A percentile compares a stretch with the other conserved stretches of the same genome.
Evolutionary conservation across 1,140 invertebrate genomes (phyloP).

Genomic region (Euura saliciscinereae): DNA sequence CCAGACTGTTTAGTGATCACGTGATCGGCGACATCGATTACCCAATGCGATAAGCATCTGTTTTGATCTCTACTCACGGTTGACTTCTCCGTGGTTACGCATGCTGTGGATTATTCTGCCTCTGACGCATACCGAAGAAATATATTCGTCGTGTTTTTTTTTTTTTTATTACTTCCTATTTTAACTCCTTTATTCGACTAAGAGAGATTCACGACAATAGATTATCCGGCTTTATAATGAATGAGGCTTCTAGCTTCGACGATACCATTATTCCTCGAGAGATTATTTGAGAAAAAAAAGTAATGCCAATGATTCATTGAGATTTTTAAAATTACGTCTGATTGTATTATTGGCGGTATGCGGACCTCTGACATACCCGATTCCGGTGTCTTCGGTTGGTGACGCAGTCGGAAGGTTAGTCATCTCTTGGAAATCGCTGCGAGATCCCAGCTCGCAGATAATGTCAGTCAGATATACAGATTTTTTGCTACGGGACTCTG

Average conservation of each 20-base stretch:
- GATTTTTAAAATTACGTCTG: neutral
- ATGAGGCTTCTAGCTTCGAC: no score
- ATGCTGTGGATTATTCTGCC: neutral
- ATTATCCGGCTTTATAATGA: no score
- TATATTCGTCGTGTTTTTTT: no score
- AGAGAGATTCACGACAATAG: no score
- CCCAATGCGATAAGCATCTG: neutral
- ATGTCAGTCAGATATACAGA: neutral
- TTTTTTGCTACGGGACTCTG: neutral
- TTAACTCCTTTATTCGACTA: no score
- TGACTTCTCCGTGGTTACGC: neutral
- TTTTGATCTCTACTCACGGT: neutral
- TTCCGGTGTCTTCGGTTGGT: neutral
- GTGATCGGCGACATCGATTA: conserved; percentile 5
- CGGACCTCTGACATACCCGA: neutral
- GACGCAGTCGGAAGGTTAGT: neutral
- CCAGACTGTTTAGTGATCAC: neutral
- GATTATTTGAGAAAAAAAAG: neutral
- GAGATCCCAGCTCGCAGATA: neutral
- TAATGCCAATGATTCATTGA: neutral
- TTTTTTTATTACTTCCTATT: no score
- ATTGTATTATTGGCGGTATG: neutral
- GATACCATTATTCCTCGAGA: no score
- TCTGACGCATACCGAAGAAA: neutral
- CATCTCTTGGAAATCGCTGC: neutral